Base-by-base conservation (phyloP, 2,888 invertebrate genomes). In the Maniola hyperantus region DNA sequence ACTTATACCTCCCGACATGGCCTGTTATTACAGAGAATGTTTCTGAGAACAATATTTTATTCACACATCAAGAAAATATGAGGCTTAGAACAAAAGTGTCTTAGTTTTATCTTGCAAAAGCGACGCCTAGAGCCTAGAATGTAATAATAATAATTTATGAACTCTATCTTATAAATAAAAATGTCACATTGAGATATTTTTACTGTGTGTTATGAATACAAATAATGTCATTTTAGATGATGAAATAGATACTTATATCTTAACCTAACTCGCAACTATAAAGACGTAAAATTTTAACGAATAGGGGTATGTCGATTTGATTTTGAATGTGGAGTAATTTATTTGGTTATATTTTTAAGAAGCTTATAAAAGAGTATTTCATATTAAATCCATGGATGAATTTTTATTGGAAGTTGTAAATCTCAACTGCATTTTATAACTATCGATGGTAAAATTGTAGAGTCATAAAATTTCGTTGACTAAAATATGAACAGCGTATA, bases 351-450 rank as follows among this genome's bases (percentile, higher is more conserved):
- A 42, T 42, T 51, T 61, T 53, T 39, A 65, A 54, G 60, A 39
- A 53, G 65, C 65, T 62, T 65, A 53, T 53, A 36, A 48, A 48
- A 48, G 18, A 48, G 15, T 4, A 48, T 18, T 34, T 15, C 26
- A 15, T 54, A 42, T 42, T 13, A 55, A 55, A 54, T 61, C 53
- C 18, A 18, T 39, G 55, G 58, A 53, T 39, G 55, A 46, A 42
- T 51, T 67, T 65, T 67, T 65, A 68, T 65, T 57, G 34, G 15
- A 36, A 42, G 61, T 53, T 57, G 51, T 68, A 68, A 68, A 68
- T 65, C 61, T 61, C 42, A 46, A 51, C 44, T 51, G 10, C 51
- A 46, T 58, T 65, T 65, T 58, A 62, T 48, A 61, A 51, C 50
- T 65, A 62, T 53, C 36, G 51, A 65, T 44, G 44, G 61, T 58